Evolutionary conservation across 2,888 invertebrate genomes (phyloP), one percentile per base, ranked within the genome.

Genomic region (Lycaena phlaeas): DNA sequence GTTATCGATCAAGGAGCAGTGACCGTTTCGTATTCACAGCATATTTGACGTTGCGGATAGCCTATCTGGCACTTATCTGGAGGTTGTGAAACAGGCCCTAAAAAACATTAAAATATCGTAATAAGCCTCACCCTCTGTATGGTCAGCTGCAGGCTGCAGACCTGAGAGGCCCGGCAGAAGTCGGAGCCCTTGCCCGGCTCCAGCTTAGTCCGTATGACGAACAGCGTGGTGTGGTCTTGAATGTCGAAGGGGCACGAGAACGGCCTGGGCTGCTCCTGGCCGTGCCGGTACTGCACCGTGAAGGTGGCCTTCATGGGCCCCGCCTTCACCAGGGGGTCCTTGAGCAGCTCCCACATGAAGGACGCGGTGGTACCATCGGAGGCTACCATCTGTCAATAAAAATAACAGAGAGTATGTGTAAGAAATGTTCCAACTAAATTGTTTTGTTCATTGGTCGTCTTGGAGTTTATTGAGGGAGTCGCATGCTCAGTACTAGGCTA

Each of bases 101-200:
- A n/a, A n/a, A n/a, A n/a, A n/a, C n/a, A n/a, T n/a, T n/a, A n/a
- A n/a, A n/a, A 14, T 3, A n/a, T 11, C 15, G 5, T 2, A 2
- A 58, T n/a, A n/a, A n/a, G n/a, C n/a, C 68, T 59, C 39, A 89
- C 85, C 67, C 89, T 87, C 49, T 88, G 89, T 30, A 95, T 90
- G 50, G 87, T 89, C 43, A 94, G 75, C 64, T 91, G 90, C 57
- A 94, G 81, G 71, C 92, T 92, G 71, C 96, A 96, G 64, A 96
- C 92, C 48, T 92, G 92, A 45, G 95, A 95, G 28, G 95, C 92
- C 40, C 96, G 90, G 64, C 96, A 96, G 60, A 95, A 91, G 63
- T 97, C 96, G 15, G 87, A 88, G 1, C 92, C 91, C 62, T 91
- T 91, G 15, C 89, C 88, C 0, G 94, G 92, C 64, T 95, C 93